Evolutionary conservation across 2,888 invertebrate genomes (phyloP).

Genomic region (Helleia helle): DNA sequence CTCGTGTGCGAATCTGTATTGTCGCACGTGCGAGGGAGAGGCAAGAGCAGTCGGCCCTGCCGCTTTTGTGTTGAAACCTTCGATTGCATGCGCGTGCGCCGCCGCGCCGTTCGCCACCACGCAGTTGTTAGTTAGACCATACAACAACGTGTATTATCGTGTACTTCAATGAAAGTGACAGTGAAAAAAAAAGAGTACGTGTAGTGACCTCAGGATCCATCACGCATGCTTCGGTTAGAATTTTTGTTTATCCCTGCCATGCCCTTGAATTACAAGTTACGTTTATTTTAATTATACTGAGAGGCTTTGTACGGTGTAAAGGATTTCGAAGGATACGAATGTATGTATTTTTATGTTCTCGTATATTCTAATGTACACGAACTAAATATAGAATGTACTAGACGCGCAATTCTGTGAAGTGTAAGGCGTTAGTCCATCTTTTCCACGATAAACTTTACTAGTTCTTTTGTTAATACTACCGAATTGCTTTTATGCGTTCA

Average conservation of each 20-base stretch:
- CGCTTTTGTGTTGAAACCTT: slow-evolving; percentile 56
- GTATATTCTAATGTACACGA: no score
- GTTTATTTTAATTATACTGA: no score
- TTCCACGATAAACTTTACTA: no score
- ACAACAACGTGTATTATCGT: slow-evolving; percentile 35
- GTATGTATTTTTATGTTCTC: slow-evolving; percentile 4
- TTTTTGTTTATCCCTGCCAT: slow-evolving; percentile 8
- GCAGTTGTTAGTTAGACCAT: slow-evolving; percentile 42
- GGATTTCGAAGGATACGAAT: background rate
- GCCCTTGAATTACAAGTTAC: no score
- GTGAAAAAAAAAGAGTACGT: no score
- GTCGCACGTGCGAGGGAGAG: slow-evolving; percentile 41
- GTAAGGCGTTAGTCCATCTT: no score
- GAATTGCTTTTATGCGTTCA: no score
- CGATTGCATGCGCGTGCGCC: slow-evolving; percentile 54
- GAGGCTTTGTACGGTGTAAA: background rate
- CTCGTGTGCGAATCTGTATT: slow-evolving; percentile 24
- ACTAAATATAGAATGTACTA: no score
- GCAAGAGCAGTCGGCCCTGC: slow-evolving; percentile 35
- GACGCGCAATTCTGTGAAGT: no score
- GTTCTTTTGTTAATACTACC: no score
- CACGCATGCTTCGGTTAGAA: slow-evolving; percentile 29
- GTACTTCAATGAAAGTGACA: slow-evolving; percentile 51
- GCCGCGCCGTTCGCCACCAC: slow-evolving; percentile 35
- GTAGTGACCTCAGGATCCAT: slow-evolving; percentile 30